These are phyloP conservation scores for Todiramphus chloris DNA, from an alignment of 2,113 vertebrate genomes.

Conservation along the genomic window DNA sequence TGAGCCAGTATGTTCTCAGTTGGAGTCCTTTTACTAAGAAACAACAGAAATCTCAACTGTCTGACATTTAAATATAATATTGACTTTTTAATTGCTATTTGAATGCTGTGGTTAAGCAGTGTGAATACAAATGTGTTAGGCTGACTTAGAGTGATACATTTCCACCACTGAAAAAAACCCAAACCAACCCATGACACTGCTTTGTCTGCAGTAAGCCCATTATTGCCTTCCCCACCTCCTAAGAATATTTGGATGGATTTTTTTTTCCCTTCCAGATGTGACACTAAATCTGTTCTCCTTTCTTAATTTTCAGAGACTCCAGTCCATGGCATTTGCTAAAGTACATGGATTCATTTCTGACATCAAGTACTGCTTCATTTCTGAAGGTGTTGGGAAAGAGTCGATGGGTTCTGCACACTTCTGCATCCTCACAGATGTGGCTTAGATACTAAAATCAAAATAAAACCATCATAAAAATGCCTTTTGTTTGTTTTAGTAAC, in stretches of 20 bases:
- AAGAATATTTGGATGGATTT: not conserved
- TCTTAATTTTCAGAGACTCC: not conserved
- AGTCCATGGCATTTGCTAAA: not conserved
- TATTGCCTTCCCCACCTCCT: not conserved
- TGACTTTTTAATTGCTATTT: conserved; percentile 17
- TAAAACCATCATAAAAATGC: accelerated
- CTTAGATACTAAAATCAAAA: accelerated
- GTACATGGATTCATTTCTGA: not conserved
- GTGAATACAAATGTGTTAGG: not conserved
- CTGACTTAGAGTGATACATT: not conserved
- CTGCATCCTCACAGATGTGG: not conserved
- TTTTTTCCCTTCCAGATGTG: not conserved
- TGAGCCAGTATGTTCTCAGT: not conserved
- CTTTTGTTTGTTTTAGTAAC: not conserved
- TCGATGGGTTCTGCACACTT: not conserved
- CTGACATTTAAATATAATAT: conserved; percentile 15
- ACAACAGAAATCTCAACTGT: not conserved
- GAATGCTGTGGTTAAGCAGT: not conserved
- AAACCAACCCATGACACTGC: not conserved
- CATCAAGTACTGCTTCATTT: not conserved
- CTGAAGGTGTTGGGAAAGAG: not conserved
- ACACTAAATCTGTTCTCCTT: not conserved
- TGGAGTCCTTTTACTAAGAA: not conserved
- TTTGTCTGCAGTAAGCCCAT: not conserved
- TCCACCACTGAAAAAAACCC: not conserved